Conservation (phyloP, 2,113 vertebrate genomes). For the Sebastes schlegelii region DNA sequence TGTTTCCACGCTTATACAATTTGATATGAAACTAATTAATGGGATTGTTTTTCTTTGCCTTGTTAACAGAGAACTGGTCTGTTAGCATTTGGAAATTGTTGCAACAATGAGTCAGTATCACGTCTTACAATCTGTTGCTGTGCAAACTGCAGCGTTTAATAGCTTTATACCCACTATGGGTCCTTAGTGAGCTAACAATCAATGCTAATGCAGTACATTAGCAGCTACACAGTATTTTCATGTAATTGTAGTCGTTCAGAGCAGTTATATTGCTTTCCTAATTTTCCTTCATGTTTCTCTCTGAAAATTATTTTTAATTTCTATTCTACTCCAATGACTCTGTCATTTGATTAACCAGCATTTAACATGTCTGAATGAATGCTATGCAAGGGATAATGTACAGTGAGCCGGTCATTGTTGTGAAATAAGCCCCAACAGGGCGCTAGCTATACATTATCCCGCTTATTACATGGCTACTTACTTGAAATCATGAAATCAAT, state of each 20-base stretch:
- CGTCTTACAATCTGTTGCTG: slow-evolving; percentile 9
- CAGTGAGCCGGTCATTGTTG: too few species aligned
- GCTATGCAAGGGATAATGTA: neutral
- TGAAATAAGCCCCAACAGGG: too few species aligned
- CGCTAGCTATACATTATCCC: too few species aligned
- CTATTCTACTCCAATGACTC: neutral
- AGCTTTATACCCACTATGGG: slow-evolving; percentile 17
- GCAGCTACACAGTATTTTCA: neutral
- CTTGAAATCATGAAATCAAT: too few species aligned
- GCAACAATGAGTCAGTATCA: neutral
- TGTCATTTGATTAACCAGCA: neutral
- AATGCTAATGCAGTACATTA: slow-evolving; percentile 47
- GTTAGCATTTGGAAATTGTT: slow-evolving; percentile 18
- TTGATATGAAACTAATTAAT: slow-evolving; percentile 52
- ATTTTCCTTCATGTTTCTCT: slow-evolving; percentile 16
- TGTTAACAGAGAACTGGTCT: slow-evolving; percentile 26
- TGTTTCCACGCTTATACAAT: slow-evolving; percentile 24
- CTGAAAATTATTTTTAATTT: slow-evolving; percentile 11
- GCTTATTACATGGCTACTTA: too few species aligned
- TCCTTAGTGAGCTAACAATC: slow-evolving; percentile 54
- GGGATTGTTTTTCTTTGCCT: slow-evolving; percentile 27
- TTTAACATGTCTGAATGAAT: slow-evolving; percentile 5
- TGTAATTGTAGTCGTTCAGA: slow-evolving; percentile 27
- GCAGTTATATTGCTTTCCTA: neutral
- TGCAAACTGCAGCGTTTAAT: slow-evolving; percentile 32